Evolutionary conservation across 2,113 vertebrate genomes (phyloP), one percentile per base, ranked within the genome.

Genomic region (Cercopithecus mona): DNA sequence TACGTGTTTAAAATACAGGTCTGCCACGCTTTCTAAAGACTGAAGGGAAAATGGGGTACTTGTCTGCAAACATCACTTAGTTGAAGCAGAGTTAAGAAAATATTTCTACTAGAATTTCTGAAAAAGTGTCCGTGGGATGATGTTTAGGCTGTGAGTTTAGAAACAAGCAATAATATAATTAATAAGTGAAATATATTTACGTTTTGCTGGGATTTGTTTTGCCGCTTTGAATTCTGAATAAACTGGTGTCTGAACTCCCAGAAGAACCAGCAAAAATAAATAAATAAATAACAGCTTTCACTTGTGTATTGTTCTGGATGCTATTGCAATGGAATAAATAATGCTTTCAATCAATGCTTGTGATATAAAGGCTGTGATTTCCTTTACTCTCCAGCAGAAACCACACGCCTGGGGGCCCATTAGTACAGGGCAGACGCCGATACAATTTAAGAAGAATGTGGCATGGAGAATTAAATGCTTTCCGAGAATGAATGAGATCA

Each of bases 401-500:
- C 73, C 43, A 4, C 75, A 61, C 82, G 81, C 81, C 6, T 22
- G 14, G 50, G 80, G 32, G 5, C 94, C 97, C 81, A 78, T 97
- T 93, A 96, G 85, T 27, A 48, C 35, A 80, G 94, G 96, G 55
- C 52, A 93, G 80, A 96, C 14, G 40, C 48, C 32, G 1, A 61
- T 38, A 80, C 10, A 4, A 9, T 91, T 43, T 59, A 43, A 73
- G 48, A n/a, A 98, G 66, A 97, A 90, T 30, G 10, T 27, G 66
- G 73, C 14, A 13, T 22, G 4, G 35, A 89, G 70, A 17, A 73
- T 6, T 81, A 43, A 88, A 91, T 59, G 35, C 82, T 16, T 90
- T 38, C 75, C 87, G 97, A 94, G 93, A 97, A 43, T 40, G 93
- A 88, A 70, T 72, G 2, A 52, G 72, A 22, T 40, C 88, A 64